Conservation (phyloP, 1,140 invertebrate species). For the Diabrotica virgifera region DNA sequence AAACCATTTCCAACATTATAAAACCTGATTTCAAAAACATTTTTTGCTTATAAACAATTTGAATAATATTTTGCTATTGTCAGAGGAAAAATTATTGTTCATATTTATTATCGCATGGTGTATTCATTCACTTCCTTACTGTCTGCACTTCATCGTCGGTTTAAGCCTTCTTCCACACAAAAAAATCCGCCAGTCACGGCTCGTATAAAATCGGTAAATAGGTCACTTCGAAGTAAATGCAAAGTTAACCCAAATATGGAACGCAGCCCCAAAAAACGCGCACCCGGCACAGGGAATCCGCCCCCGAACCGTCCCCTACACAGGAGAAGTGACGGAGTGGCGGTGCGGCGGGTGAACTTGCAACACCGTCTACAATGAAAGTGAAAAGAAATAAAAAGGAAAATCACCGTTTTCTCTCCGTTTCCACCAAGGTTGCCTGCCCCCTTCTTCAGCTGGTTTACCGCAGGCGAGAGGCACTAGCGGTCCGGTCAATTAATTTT, state of each 20-base stretch:
- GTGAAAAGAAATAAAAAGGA: conserved; percentile 2
- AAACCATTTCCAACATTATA: too few relatives aligned
- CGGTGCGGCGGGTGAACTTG: not conserved
- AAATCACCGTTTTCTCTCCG: not conserved
- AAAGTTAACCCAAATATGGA: conserved; percentile 14
- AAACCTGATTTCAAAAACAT: too few relatives aligned
- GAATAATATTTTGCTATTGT: too few relatives aligned
- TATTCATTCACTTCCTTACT: too few relatives aligned
- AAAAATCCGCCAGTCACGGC: too few relatives aligned
- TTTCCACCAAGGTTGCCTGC: not conserved
- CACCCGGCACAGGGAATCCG: not conserved
- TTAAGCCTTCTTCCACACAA: too few relatives aligned
- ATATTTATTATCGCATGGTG: too few relatives aligned
- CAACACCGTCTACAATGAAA: conserved; percentile 2
- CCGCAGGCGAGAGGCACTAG: too few relatives aligned
- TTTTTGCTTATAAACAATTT: too few relatives aligned
- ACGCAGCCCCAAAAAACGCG: conserved; percentile 8
- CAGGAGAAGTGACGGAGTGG: too few relatives aligned
- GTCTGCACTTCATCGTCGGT: too few relatives aligned
- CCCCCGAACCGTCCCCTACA: not conserved
- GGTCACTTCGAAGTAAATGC: conserved; percentile 10
- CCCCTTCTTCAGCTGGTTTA: not conserved
- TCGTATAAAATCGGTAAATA: not conserved
- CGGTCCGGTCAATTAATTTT: not conserved
- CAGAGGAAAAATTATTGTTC: too few relatives aligned